phyloP scores from a whole-genome alignment of 2,888 invertebrate genomes.

The Drosophila rubida region DNA sequence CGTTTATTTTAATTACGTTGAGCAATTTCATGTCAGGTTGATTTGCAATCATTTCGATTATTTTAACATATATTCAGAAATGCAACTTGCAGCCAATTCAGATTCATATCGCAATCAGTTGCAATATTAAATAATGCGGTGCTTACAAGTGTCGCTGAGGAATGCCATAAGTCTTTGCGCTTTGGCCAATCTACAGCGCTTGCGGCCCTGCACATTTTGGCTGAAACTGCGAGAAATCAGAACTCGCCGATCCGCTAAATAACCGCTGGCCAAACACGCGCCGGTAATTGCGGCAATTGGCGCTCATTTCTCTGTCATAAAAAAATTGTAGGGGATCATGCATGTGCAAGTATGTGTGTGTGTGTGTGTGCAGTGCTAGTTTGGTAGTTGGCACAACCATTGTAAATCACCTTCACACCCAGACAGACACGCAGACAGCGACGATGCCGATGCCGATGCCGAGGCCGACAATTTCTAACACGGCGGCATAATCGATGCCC shows the following conservation, averaged over 20 bases:
- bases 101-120: not conserved
- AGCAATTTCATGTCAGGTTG: no score
- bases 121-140: not conserved
- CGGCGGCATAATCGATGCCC: conserved; percentile 66
- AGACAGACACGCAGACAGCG: conserved; percentile 29
- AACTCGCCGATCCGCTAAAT: conserved; percentile 33
- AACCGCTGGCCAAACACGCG: conserved; percentile 74
- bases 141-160: conserved; percentile 18
- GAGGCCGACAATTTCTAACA: conserved; percentile 65
- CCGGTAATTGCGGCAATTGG: conserved; percentile 77
- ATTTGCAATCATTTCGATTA: no score
- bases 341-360: conserved; percentile 30
- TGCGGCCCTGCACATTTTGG: conserved; percentile 18
- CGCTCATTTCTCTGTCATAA: conserved; percentile 77
- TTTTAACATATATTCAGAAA: no score
- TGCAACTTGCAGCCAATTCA: not conserved
- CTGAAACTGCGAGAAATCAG: conserved; percentile 35
- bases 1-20: no score
- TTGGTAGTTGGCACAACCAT: conserved; percentile 27
- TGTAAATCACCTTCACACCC: conserved; percentile 78
- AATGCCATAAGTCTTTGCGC: conserved; percentile 22
- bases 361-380: not conserved
- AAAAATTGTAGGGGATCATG: conserved; percentile 72
- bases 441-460: conserved; percentile 16
- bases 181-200: conserved; percentile 6